These are phyloP conservation scores for Phaetusa simplex DNA, from an alignment of 2,113 vertebrate genomes.

Conservation along the genomic window DNA sequence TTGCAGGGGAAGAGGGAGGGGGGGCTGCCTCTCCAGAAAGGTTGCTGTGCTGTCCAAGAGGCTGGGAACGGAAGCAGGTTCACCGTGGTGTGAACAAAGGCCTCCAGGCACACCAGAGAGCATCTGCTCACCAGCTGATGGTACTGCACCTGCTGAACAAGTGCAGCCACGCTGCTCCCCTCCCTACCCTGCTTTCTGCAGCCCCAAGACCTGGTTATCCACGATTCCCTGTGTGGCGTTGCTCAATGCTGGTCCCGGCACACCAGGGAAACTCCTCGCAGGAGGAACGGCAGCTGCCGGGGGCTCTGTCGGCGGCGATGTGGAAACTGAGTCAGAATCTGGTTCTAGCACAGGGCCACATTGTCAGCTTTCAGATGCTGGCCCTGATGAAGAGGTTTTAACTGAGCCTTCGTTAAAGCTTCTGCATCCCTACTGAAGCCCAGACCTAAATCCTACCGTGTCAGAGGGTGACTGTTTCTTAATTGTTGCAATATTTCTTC, in stretches of 20 bases:
- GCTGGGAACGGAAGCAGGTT: not conserved
- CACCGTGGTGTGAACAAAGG: not conserved
- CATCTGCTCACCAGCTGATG: not conserved
- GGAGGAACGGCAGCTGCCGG: not conserved
- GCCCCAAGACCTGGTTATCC: not conserved
- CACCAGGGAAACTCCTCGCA: not conserved
- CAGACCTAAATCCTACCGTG: not conserved
- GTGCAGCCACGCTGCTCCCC: not conserved
- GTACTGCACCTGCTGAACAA: not conserved
- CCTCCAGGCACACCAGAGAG: not conserved
- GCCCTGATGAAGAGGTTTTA: not conserved
- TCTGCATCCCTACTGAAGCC: not conserved
- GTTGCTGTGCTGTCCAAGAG: not conserved
- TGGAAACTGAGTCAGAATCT: not conserved
- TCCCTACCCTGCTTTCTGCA: not conserved
- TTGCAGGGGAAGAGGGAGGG: not conserved
- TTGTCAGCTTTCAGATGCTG: not conserved
- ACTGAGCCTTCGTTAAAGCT: not conserved
- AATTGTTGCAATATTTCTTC: not conserved
- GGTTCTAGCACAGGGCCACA: not conserved
- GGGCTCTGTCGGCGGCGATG: not conserved
- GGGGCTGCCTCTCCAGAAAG: not conserved
- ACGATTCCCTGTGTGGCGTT: fast-evolving
- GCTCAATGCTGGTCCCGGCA: not conserved
- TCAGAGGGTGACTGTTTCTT: not conserved